These are phyloP conservation scores for Aptenodytes patagonicus DNA, from an alignment of 2,113 vertebrate species.

Conservation along the genomic window DNA sequence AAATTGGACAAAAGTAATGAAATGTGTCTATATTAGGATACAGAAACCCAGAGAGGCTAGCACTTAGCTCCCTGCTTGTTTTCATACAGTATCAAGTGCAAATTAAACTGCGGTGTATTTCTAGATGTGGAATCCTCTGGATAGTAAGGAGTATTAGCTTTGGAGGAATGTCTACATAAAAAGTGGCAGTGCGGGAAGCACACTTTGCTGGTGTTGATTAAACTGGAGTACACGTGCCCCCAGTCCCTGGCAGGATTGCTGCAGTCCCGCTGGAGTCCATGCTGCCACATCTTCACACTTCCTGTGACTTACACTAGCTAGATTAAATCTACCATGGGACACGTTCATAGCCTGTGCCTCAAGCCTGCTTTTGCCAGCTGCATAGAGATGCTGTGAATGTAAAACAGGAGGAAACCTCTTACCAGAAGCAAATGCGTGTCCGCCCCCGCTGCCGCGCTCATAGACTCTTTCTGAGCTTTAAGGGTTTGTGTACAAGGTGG, in stretches of 20 bases:
- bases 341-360: fast-evolving
- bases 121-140: constrained; percentile 20
- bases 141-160: constrained; percentile 41
- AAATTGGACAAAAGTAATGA: constrained; percentile 16
- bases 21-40: constrained; percentile 4
- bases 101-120: neutral
- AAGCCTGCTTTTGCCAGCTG: neutral
- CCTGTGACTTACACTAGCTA: neutral
- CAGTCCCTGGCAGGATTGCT: neutral
- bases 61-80: neutral
- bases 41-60: neutral
- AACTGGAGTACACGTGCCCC: neutral
- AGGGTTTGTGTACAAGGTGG: neutral
- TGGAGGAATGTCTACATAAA: neutral
- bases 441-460: neutral
- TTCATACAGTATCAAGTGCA: neutral
- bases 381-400: neutral
- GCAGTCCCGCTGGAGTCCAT: neutral
- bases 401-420: neutral
- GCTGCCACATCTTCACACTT: neutral
- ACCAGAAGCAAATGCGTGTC: neutral
- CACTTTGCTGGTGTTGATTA: neutral
- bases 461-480: neutral
- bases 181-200: neutral
- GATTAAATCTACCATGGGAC: neutral